Percentiles rank a stretch among this genome's conserved stretches.
These are phyloP conservation scores for Amphiprion ocellaris DNA, from an alignment of 2,113 vertebrate genomes.

Conservation along the genomic window DNA sequence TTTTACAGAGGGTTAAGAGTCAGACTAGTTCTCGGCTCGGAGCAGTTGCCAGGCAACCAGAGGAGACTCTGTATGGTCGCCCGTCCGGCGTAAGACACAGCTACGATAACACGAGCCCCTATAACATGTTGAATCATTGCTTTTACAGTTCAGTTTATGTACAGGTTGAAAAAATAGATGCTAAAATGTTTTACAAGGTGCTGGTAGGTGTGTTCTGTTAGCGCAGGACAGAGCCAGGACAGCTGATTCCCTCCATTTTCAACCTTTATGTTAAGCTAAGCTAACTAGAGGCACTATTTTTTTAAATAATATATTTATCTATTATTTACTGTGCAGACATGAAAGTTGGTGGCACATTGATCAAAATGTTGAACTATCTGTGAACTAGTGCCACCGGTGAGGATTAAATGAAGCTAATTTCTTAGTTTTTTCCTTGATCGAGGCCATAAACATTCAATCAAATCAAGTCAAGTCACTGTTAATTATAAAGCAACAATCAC, in stretches of 20 bases:
- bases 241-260: not conserved
- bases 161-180: not conserved
- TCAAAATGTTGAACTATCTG: too few species aligned
- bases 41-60: constrained; percentile 44
- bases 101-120: not conserved
- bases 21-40: constrained; percentile 22
- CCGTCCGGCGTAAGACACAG: constrained; percentile 14
- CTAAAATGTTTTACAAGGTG: not conserved
- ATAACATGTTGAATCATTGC: constrained; percentile 3
- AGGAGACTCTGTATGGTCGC: constrained; percentile 14
- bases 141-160: not conserved
- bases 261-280: not conserved
- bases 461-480: too few species aligned
- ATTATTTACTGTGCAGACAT: constrained; percentile 15
- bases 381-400: too few species aligned
- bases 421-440: not conserved
- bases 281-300: not conserved
- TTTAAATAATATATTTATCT: too few species aligned
- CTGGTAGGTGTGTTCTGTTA: not conserved
- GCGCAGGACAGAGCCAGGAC: too few species aligned
- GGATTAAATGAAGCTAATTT: too few species aligned
- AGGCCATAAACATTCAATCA: not conserved
- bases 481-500: too few species aligned
- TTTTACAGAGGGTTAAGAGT: constrained; percentile 32
- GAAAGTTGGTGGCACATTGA: too few species aligned